These are phyloP conservation scores for Sanderia malayensis DNA, from an alignment of 30 jellyfish, hydroid and myxozoan genomes.

Conservation along the genomic window DNA sequence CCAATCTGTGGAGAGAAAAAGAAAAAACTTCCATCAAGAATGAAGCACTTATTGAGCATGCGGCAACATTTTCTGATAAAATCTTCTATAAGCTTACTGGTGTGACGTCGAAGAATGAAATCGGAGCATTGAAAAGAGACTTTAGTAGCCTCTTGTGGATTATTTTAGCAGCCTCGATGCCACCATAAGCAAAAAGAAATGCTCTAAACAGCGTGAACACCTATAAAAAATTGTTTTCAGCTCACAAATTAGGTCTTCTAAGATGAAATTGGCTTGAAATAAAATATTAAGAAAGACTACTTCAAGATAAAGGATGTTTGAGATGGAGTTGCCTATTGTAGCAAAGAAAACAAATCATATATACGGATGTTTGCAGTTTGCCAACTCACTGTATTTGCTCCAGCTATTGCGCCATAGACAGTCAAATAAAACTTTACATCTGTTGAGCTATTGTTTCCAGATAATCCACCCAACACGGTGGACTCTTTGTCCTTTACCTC, in stretches of 20 bases:
- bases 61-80: too few species aligned
- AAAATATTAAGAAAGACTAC: too few species aligned
- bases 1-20: slow-evolving; percentile 61
- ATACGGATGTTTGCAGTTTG: too few species aligned
- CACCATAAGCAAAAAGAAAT: slow-evolving; percentile 96
- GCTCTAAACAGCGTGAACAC: slow-evolving; percentile 91
- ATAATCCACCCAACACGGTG: not conserved
- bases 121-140: slow-evolving; percentile 59
- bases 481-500: slow-evolving; percentile 37
- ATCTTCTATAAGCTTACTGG: slow-evolving; percentile 98
- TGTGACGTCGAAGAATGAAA: slow-evolving; percentile 83
- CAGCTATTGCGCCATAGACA: slow-evolving; percentile 81
- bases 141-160: slow-evolving; percentile 69
- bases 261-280: too few species aligned
- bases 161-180: slow-evolving; percentile 85
- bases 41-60: too few species aligned
- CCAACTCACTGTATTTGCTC: slow-evolving; percentile 79
- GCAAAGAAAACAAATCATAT: not conserved
- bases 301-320: too few species aligned
- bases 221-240: slow-evolving; percentile 54
- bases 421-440: slow-evolving; percentile 53
- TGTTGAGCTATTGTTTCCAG: not conserved
- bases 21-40: too few species aligned
- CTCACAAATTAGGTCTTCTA: too few species aligned
- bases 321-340: too few species aligned